Conservation (phyloP, 2,888 invertebrate species). For the Cacoxenus indagator region DNA sequence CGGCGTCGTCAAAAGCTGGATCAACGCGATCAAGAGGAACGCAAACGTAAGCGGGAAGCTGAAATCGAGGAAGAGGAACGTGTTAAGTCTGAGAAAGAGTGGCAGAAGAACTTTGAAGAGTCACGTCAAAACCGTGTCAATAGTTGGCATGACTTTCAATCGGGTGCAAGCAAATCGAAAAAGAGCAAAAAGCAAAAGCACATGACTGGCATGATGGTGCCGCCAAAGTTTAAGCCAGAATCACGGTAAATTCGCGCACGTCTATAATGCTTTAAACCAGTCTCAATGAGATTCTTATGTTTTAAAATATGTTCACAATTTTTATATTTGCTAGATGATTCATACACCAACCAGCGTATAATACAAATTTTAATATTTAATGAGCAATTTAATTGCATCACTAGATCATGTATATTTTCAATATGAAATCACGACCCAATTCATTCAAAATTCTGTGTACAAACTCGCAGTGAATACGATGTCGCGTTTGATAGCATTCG, state of each 20-base stretch:
- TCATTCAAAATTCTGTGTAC: constrained; percentile 77
- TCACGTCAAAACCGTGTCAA: constrained; percentile 92
- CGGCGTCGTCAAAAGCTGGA: constrained; percentile 89
- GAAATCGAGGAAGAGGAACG: constrained; percentile 95
- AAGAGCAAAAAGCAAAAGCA: constrained; percentile 86
- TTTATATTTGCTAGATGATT: neutral
- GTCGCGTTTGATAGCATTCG: constrained; percentile 92
- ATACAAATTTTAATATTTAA: constrained; percentile 1
- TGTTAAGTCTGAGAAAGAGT: constrained; percentile 91
- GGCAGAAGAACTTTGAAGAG: constrained; percentile 99
- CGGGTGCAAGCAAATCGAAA: constrained; percentile 73
- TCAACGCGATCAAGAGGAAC: constrained; percentile 90
- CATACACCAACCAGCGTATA: neutral
- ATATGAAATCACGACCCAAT: neutral
- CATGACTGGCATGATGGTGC: constrained; percentile 83
- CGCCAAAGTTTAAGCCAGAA: constrained; percentile 94
- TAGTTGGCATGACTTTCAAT: constrained; percentile 93
- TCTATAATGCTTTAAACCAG: constrained; percentile 22
- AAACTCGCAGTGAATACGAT: constrained; percentile 98
- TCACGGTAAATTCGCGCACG: constrained; percentile 75
- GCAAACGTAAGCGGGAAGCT: constrained; percentile 93
- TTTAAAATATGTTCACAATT: constrained; percentile 1
- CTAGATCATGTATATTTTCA: neutral
- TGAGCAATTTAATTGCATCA: constrained; percentile 3
- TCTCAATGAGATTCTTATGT: constrained; percentile 15